Evolutionary conservation across 1,140 invertebrate genomes (phyloP).

Genomic region (Cotesia chilonis): DNA sequence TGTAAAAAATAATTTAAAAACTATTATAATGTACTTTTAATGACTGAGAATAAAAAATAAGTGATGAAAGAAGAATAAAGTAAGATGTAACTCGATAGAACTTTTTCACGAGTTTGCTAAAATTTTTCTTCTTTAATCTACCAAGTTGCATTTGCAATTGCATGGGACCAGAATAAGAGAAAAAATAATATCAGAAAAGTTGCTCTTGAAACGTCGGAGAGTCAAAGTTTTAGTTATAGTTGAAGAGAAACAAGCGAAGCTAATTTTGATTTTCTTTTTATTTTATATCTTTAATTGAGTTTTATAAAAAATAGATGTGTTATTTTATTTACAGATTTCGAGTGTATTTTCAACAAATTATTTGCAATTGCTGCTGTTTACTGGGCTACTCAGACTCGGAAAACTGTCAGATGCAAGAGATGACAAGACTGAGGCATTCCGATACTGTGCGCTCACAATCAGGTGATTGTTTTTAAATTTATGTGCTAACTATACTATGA

Average conservation of each 20-base stretch:
- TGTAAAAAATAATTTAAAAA: too few relatives aligned
- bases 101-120: constrained; percentile 1
- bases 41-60: background rate
- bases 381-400: constrained; percentile 35
- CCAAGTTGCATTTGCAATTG: too few relatives aligned
- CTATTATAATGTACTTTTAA: too few relatives aligned
- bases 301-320: background rate
- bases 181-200: background rate
- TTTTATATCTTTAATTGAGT: background rate
- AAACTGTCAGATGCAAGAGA: constrained; percentile 44
- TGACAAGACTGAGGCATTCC: constrained; percentile 42
- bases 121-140: background rate
- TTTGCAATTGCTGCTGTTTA: constrained; percentile 62
- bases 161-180: background rate
- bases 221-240: too few relatives aligned
- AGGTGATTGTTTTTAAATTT: constrained; percentile 29
- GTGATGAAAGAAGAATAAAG: background rate
- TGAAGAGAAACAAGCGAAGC: background rate
- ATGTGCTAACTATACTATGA: too few relatives aligned
- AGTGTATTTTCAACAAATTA: constrained; percentile 67
- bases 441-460: constrained; percentile 44
- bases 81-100: background rate
- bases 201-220: background rate
- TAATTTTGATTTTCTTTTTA: background rate
- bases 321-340: constrained; percentile 60